Percentiles rank a stretch among this genome's conserved stretches.
phyloP scores from a whole-genome alignment of 2,797 vertebrate species.

The Silurus lanzhouensis region DNA sequence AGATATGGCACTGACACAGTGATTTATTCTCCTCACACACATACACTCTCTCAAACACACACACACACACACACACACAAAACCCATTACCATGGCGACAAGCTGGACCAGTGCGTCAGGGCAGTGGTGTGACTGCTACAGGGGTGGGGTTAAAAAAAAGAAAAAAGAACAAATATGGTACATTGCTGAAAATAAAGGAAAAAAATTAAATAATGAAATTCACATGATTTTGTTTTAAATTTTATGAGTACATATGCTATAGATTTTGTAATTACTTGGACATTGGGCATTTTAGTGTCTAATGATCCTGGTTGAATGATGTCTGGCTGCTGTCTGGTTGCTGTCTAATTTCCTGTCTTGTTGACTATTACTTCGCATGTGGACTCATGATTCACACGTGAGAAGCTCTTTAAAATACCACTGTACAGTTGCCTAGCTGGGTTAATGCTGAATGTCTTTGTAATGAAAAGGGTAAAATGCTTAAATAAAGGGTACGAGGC shows the following conservation, averaged over 20 bases:
- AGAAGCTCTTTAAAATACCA: background rate
- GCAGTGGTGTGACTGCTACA: conserved; percentile 22
- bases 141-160: conserved; percentile 7
- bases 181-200: background rate
- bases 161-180: background rate
- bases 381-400: conserved; percentile 12
- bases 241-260: background rate
- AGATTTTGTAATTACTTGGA: background rate
- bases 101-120: conserved; percentile 36
- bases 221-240: too few species aligned
- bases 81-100: conserved; percentile 55
- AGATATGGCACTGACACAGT: conserved; percentile 10
- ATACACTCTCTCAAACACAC: conserved; percentile 29
- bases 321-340: conserved; percentile 35
- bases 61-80: conserved; percentile 40
- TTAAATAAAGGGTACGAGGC: background rate
- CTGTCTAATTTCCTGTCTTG: conserved; percentile 15
- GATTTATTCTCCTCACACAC: conserved; percentile 46
- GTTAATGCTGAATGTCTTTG: background rate
- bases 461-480: background rate
- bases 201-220: background rate
- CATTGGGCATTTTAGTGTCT: too few species aligned
- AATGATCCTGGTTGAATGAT: background rate
- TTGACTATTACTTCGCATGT: conserved; percentile 22
- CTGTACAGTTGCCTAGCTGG: background rate